Evolutionary conservation across 2,888 invertebrate species (phyloP), one percentile per base, ranked within the genome.

Genomic region (Spodoptera littoralis): DNA sequence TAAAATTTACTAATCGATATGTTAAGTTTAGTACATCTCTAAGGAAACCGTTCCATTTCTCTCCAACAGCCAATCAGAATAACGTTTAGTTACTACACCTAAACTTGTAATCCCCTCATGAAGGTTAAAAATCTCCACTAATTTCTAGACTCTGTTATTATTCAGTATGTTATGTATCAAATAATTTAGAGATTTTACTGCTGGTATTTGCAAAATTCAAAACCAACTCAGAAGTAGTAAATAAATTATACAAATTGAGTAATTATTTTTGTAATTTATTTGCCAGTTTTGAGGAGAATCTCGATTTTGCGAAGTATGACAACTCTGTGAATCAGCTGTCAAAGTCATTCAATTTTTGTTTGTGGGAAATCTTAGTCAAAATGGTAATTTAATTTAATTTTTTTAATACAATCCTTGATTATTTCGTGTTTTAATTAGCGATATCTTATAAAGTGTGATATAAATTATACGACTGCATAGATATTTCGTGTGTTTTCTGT

Each of bases 301-400:
- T 36, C 2, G 8, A 1, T 4, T 0, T 1, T 3, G 1, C 9
- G 8, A 43, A 41, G 0, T 30, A 11, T 56, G 41, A 73, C 55
- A 71, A 76, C 62, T 62, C 52, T 2, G 3, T 3, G n/a, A 50
- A 45, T 62, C 52, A 62, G 59, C 53, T 74, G 76, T 77, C 80
- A 80, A 75, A 72, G 24, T 77, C 65, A 74, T 66, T 76, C 77
- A 65, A 13, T 72, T 78, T 79, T 84, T 81, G 85, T 78, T 80
- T 86, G 86, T 85, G 79, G 75, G 67, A 80, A 75, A 70, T 44
- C 46, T 60, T 70, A 70, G 74, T 75, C 86, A 92, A 92, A 90
- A 93, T 93, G 93, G 93, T 93, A 93, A 92, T 73, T 87, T 13
- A 88, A 92, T 90, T 90, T 72, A 0, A 54, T 73, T 74, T 86